phyloP scores from a whole-genome alignment of 2,797 vertebrate genomes.

The Platyrinchus mystaceus region DNA sequence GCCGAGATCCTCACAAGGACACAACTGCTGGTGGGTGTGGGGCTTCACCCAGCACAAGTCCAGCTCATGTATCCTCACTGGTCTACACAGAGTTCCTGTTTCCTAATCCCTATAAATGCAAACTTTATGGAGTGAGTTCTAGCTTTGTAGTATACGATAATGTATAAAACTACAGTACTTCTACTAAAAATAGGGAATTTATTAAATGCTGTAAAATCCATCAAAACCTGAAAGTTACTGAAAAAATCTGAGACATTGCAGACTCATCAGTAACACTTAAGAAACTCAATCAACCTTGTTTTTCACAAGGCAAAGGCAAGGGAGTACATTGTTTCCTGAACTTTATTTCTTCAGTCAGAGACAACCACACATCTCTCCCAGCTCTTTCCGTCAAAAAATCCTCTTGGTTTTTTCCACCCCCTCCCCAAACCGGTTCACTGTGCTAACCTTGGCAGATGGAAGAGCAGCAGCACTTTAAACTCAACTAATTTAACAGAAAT shows the following conservation, averaged over 20 bases:
- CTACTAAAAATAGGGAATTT: neutral
- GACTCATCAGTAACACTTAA: neutral
- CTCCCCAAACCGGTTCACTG: neutral
- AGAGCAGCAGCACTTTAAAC: neutral
- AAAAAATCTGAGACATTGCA: neutral
- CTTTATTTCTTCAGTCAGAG: conserved; percentile 29
- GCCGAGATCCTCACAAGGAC: neutral
- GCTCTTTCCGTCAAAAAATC: neutral
- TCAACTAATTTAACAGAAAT: neutral
- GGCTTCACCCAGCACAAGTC: neutral
- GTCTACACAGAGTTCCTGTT: neutral
- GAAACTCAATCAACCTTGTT: neutral
- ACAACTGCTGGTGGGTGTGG: neutral
- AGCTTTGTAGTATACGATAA: neutral
- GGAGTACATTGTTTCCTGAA: neutral
- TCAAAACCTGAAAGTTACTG: neutral
- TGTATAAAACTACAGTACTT: neutral
- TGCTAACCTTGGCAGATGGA: neutral
- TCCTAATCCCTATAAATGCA: neutral
- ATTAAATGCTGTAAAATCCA: neutral
- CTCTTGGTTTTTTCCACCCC: neutral
- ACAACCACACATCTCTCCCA: neutral
- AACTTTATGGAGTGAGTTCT: neutral
- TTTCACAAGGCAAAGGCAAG: neutral
- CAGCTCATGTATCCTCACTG: neutral